phyloP scores from a whole-genome alignment of 2,113 vertebrate species.

The Ondatra zibethicus region DNA sequence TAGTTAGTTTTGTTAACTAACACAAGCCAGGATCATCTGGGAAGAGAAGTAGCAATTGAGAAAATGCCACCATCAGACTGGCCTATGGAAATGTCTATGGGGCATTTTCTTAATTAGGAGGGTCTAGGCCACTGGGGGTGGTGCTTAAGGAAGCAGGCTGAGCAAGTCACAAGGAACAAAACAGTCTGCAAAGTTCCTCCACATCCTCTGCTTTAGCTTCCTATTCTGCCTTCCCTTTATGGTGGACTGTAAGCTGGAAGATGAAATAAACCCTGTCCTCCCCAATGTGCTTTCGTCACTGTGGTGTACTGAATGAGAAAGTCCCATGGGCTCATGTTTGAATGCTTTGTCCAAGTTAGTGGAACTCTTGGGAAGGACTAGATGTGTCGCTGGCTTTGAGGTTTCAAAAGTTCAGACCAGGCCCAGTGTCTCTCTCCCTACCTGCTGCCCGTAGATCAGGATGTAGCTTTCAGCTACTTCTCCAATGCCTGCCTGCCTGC shows the following conservation, averaged over 20 bases:
- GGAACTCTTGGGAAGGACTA: background rate
- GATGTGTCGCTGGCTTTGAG: background rate
- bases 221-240: background rate
- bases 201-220: background rate
- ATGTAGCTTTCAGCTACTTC: background rate
- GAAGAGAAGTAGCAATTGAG: background rate
- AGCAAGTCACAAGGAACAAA: background rate
- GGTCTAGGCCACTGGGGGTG: background rate
- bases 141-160: background rate
- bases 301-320: background rate
- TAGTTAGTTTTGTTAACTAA: background rate
- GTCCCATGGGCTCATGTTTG: background rate
- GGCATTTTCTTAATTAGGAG: background rate
- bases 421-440: background rate
- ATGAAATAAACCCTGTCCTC: background rate
- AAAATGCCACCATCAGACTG: background rate
- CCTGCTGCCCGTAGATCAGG: background rate
- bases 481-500: background rate
- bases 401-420: background rate
- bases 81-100: background rate
- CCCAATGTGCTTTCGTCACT: background rate
- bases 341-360: background rate
- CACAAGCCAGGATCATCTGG: background rate
- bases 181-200: background rate
- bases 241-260: background rate